Percentiles rank a stretch among this genome's conserved stretches.
These are phyloP conservation scores for Calidris pugnax DNA, from an alignment of 2,113 vertebrate genomes.

Conservation along the genomic window DNA sequence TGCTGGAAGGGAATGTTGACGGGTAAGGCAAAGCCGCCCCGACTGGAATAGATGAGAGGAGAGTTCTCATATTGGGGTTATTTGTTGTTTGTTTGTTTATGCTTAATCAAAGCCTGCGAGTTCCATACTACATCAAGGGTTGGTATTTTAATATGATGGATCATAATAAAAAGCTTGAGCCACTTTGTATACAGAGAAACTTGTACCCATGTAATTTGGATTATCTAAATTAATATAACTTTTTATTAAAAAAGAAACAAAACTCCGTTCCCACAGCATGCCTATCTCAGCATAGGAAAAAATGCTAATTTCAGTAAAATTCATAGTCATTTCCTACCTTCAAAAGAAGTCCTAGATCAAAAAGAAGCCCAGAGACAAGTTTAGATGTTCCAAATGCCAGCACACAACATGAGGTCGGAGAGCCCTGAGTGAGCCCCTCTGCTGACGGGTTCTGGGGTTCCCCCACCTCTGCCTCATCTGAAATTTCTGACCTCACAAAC, in stretches of 20 bases:
- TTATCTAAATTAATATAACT: background rate
- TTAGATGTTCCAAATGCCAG: no score
- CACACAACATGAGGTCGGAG: background rate
- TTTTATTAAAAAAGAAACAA: background rate
- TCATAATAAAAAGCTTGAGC: slow-evolving; percentile 15
- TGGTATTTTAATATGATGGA: slow-evolving; percentile 39
- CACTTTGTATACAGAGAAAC: background rate
- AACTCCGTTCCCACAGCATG: background rate
- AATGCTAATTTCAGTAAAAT: background rate
- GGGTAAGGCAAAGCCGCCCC: slow-evolving; percentile 73
- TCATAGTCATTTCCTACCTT: background rate
- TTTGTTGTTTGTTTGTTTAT: slow-evolving; percentile 58
- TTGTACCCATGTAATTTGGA: background rate
- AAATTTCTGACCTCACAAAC: background rate
- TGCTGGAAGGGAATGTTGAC: slow-evolving; percentile 86
- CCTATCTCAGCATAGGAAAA: background rate
- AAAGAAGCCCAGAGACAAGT: background rate
- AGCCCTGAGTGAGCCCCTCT: background rate
- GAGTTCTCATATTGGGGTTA: background rate
- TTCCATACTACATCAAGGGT: slow-evolving; percentile 18
- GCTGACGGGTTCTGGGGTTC: background rate
- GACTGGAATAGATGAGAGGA: background rate
- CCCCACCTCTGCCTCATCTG: background rate
- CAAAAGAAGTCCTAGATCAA: background rate
- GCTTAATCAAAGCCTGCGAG: slow-evolving; percentile 43